phyloP scores from a whole-genome alignment of 2,797 vertebrate genomes.

The Rhynchotus rufescens region DNA sequence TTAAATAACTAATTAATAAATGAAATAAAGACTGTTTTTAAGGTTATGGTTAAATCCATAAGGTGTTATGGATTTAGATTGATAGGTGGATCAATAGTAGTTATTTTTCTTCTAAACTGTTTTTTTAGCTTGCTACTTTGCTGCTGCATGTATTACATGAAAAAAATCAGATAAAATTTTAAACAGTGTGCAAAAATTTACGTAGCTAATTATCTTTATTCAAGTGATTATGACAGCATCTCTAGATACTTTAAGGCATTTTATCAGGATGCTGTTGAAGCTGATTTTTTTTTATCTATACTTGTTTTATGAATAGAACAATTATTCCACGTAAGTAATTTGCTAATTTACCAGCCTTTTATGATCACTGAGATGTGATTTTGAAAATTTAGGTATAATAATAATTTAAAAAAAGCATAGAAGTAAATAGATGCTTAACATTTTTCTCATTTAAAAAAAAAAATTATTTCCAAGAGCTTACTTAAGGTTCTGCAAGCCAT shows the following conservation, averaged over 20 bases:
- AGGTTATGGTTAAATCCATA: too few species aligned
- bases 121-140: neutral
- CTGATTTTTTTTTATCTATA: neutral
- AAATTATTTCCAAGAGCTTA: neutral
- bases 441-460: neutral
- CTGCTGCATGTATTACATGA: conserved; percentile 12
- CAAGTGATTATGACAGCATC: neutral
- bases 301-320: neutral
- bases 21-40: neutral
- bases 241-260: neutral
- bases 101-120: neutral
- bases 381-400: neutral
- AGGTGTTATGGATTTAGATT: conserved; percentile 44
- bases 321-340: neutral
- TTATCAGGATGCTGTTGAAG: neutral
- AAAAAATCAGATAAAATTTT: neutral
- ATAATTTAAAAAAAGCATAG: too few species aligned
- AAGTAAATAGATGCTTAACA: neutral
- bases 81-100: neutral
- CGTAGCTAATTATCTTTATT: neutral
- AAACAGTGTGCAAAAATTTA: neutral
- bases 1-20: neutral
- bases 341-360: neutral
- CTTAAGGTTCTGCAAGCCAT: neutral
- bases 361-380: neutral